Base-by-base conservation (phyloP, 1,140 invertebrate genomes). In the Pygmarrhopalites habei region DNA sequence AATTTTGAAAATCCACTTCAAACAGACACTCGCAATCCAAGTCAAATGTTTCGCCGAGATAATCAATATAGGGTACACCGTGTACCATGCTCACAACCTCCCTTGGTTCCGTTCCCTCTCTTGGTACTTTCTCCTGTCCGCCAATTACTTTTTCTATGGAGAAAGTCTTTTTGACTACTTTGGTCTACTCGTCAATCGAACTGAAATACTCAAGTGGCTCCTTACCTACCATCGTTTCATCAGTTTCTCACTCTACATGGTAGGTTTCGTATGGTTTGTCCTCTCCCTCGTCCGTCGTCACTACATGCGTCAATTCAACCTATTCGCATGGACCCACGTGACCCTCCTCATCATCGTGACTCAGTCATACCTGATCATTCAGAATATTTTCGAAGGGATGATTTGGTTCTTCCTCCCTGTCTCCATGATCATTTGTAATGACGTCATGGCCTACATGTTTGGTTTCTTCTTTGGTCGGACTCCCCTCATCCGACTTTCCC, bases 21-120 rank as follows among this genome's bases (percentile, higher is more conserved):
- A 81, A 58, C 76, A 98, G 95, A 94, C 94, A 2, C 79, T 99
- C 64, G 77, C 90, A 57, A 91, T 99, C 3, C 97, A 99, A 87
- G 92, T 99, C 28, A 98, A 98, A 83, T 99, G 97, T 79, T 99
- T 99, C 78, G 90, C 95, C 77, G 97, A 99, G 79, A 99, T 99
- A 59, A 99, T 99, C 76, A 96, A 95, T 71, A 99, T 99, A 77
- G 97, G 97, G 10, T 97, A 99, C 77, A 88, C 93, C 29, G 96
- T 99, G n/a, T 64, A 64, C 46, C 85, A 92, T 62, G 92, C 98
- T 60, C 95, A 98, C 77, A 92, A 95, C 57, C 80, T 99, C 66
- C 96, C 96, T n/a, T 99, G 95, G 95, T 99, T 99, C 78, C 82
- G 96, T 65, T 96, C 95, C 59, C 82, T 99, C 1, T 98, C 95